Base-by-base conservation (phyloP, 2,113 vertebrate species). In the Merops nubicus region DNA sequence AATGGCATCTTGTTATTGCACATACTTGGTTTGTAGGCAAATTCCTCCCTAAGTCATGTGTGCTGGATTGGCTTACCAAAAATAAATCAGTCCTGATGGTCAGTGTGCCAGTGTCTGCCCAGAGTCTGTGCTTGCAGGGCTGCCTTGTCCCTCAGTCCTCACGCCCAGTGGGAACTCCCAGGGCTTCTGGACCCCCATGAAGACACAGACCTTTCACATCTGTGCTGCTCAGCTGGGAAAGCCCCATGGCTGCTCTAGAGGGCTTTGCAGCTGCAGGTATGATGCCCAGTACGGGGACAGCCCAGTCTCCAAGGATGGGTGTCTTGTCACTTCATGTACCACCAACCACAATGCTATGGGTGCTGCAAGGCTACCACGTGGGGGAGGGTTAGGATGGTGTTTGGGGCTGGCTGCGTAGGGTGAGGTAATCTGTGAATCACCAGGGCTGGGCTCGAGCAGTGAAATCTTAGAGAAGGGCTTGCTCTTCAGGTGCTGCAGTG, bases 1-100 rank as follows among this genome's bases (percentile, higher is more conserved):
- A 95, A 91, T 68, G 79, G 65, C 59, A 96, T 47, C 83, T 77
- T 82, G 62, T 77, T 88, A 82, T 50, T 94, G 83, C 54, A 48
- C 34, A 28, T 22, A 6, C 54, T 78, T 43, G 43, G 45, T 91
- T 73, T 94, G 79, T 50, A 57, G 79, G 88, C 50, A 79, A 69
- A 88, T 77, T 74, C 72, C 26, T 76, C 72, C 40, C 62, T 29
- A 64, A 88, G 36, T 82, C 59, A 43, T 25, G 40, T 36, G 84
- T 94, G 57, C 53, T 0, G 3, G 50, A 9, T 78, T 94, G 68
- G 21, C 72, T 89, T 94, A 45, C 54, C 60, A 62, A 56, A 93
- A 88, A 63, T n/a, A 76, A 86, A 72, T 33, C 69, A 40, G 60
- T n/a, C 34, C 31, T 1, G 6, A 62, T 1, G 3, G 45, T 29